These are phyloP conservation scores for Sparus aurata DNA, from an alignment of 2,797 vertebrate genomes.

Conservation along the genomic window DNA sequence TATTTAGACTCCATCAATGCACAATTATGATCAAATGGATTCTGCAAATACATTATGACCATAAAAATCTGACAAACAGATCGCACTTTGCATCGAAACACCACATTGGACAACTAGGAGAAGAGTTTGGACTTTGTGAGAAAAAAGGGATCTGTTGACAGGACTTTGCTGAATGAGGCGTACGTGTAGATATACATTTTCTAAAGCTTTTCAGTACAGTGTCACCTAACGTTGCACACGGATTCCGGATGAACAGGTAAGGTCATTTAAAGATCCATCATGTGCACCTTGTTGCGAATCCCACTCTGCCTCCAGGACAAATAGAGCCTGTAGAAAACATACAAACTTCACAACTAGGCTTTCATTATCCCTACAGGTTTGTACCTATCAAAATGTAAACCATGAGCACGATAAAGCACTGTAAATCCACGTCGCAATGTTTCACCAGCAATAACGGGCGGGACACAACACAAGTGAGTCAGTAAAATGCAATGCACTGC, in stretches of 20 bases:
- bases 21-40: background rate
- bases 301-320: slow-evolving; percentile 1
- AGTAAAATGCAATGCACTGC: background rate
- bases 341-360: slow-evolving; percentile 9
- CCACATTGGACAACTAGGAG: too few relatives aligned
- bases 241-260: background rate
- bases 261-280: slow-evolving; percentile 7
- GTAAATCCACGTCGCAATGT: background rate
- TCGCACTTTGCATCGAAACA: background rate
- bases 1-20: too few relatives aligned
- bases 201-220: background rate
- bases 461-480: background rate
- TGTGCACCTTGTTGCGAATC: slow-evolving; percentile 3
- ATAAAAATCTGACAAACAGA: background rate
- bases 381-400: slow-evolving; percentile 13
- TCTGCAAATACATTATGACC: background rate
- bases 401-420: background rate
- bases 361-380: slow-evolving; percentile 16
- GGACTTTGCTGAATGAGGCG: background rate
- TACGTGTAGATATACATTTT: background rate
- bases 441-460: background rate
- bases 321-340: slow-evolving; percentile 6
- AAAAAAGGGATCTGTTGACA: background rate
- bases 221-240: background rate
- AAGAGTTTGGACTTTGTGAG: background rate